Conservation (phyloP, 2,888 invertebrate species). For the Rhynchonema sp. region DNA sequence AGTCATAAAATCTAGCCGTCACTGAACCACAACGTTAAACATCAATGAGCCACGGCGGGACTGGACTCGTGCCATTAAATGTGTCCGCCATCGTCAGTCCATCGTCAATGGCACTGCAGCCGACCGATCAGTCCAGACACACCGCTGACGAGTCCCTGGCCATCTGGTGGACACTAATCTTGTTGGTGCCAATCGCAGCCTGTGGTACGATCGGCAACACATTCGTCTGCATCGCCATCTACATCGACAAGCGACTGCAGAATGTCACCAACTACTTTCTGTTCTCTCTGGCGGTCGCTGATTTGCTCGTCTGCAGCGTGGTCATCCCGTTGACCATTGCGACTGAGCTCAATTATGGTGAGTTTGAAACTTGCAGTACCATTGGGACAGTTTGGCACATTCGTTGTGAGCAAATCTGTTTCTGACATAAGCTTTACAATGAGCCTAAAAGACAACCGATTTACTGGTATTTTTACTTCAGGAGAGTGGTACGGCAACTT, state of each 20-base stretch:
- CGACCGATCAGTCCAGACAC: too few relatives aligned
- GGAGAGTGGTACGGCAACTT: conserved; percentile 66
- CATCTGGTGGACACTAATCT: background rate
- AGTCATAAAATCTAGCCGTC: too few relatives aligned
- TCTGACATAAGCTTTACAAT: too few relatives aligned
- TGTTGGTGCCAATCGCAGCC: conserved; percentile 60
- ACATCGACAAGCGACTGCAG: conserved; percentile 60
- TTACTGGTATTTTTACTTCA: conserved; percentile 27
- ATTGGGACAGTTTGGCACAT: background rate
- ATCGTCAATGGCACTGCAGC: too few relatives aligned
- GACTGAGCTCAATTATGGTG: conserved; percentile 66
- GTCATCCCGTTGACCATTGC: conserved; percentile 90
- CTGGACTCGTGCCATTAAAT: too few relatives aligned
- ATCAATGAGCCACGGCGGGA: too few relatives aligned
- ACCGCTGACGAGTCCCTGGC: too few relatives aligned
- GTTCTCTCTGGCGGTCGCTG: conserved; percentile 74
- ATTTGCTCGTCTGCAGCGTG: conserved; percentile 70
- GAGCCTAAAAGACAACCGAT: too few relatives aligned
- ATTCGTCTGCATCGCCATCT: conserved; percentile 76
- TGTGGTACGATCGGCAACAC: conserved; percentile 77
- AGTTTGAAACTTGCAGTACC: conserved; percentile 33
- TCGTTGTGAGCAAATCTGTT: background rate
- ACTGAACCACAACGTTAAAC: too few relatives aligned
- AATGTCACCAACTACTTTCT: conserved; percentile 90
- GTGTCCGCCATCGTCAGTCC: too few relatives aligned